Evolutionary conservation across 2,113 vertebrate species (phyloP).

Genomic region (Sisor rabdophorus): DNA sequence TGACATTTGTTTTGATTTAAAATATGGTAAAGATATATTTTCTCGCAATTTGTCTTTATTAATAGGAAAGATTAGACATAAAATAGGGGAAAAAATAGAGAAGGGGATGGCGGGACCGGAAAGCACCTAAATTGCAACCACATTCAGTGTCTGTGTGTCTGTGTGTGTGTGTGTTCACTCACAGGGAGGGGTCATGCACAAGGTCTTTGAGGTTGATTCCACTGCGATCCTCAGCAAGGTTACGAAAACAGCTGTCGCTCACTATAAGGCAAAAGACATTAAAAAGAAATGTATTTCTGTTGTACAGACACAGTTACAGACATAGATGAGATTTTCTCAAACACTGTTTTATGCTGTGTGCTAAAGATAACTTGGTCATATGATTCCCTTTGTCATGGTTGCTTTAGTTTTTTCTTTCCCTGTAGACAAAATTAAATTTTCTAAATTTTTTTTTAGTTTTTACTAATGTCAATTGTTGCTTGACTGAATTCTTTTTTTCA

Average conservation of each 20-base stretch:
- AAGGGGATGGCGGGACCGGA: too few species aligned
- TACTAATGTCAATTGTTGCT: too few species aligned
- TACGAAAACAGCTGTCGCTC: constrained; percentile 99
- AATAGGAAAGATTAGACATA: too few species aligned
- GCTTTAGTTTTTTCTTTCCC: not conserved
- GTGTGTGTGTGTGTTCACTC: constrained; percentile 62
- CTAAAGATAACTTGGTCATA: not conserved
- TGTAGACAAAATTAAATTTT: not conserved
- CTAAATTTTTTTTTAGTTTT: too few species aligned
- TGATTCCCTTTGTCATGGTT: not conserved
- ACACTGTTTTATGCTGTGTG: not conserved
- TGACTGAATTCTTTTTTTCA: too few species aligned
- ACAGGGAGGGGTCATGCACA: constrained; percentile 97
- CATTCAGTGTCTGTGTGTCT: too few species aligned
- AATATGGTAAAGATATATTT: too few species aligned
- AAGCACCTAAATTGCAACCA: too few species aligned
- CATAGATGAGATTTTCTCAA: not conserved
- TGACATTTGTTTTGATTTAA: too few species aligned
- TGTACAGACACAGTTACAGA: not conserved
- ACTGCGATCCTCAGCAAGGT: constrained; percentile 97
- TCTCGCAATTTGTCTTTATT: too few species aligned
- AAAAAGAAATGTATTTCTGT: not conserved
- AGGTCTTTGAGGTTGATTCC: constrained; percentile 99
- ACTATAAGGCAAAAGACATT: constrained; percentile 70
- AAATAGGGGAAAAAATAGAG: too few species aligned